Conservation (phyloP, 2,888 invertebrate species). For the Campopleginae sp. region DNA sequence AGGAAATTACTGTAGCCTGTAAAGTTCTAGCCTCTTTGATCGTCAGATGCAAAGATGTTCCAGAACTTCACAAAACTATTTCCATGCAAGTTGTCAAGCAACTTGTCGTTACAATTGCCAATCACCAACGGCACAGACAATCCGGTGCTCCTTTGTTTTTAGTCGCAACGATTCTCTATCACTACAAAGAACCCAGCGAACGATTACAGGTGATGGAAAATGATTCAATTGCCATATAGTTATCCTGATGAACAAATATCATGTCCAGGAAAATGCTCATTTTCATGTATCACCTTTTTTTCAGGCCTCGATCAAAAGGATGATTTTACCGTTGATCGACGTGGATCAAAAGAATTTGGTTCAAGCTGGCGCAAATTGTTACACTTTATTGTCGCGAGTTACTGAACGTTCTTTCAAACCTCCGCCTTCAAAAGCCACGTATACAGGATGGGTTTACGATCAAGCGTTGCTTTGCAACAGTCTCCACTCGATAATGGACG, state of each 20-base stretch:
- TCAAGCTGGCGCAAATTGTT: slow-evolving; percentile 78
- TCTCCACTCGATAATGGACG: slow-evolving; percentile 78
- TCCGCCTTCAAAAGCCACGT: slow-evolving; percentile 70
- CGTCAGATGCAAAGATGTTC: slow-evolving; percentile 73
- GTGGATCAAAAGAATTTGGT: slow-evolving; percentile 73
- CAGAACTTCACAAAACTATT: slow-evolving; percentile 79
- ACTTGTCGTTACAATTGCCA: slow-evolving; percentile 72
- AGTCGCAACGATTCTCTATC: slow-evolving; percentile 76
- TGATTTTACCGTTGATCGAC: slow-evolving; percentile 77
- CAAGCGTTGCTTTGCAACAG: slow-evolving; percentile 78
- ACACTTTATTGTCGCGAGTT: slow-evolving; percentile 76
- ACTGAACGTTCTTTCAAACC: slow-evolving; percentile 78
- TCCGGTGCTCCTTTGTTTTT: slow-evolving; percentile 75
- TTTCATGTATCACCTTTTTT: slow-evolving; percentile 43
- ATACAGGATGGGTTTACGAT: slow-evolving; percentile 74
- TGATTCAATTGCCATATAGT: neutral
- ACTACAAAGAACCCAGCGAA: slow-evolving; percentile 80
- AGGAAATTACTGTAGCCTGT: slow-evolving; percentile 74
- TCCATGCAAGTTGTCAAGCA: slow-evolving; percentile 80
- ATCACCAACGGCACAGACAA: slow-evolving; percentile 65
- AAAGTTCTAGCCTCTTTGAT: slow-evolving; percentile 74
- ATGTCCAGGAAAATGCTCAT: neutral
- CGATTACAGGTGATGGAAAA: slow-evolving; percentile 75
- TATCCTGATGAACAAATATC: neutral
- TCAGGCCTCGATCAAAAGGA: slow-evolving; percentile 74